Evolutionary conservation across 53 echinoderm and acorn worm genomes (phyloP).

Genomic region (Zoroaster sp.): DNA sequence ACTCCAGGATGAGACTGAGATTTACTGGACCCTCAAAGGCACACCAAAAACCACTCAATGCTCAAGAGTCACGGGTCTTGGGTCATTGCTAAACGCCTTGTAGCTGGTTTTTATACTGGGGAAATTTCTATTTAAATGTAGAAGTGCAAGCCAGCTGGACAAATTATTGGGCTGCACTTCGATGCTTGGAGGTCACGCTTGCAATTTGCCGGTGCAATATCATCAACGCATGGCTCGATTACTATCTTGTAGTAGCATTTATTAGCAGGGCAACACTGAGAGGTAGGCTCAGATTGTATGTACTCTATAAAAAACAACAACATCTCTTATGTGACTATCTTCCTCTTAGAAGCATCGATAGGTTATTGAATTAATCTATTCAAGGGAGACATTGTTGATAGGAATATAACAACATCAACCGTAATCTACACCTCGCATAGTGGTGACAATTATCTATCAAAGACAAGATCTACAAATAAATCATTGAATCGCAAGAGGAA

Average conservation of each 20-base stretch:
- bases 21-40: neutral
- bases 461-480: no score
- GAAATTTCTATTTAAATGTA: slow-evolving; percentile 13
- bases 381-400: no score
- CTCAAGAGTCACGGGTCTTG: neutral
- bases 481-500: no score
- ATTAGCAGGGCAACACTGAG: no score
- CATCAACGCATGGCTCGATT: neutral
- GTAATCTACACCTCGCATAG: no score
- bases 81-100: neutral
- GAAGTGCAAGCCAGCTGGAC: slow-evolving; percentile 8
- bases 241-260: neutral
- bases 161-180: slow-evolving; percentile 3
- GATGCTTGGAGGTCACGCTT: slow-evolving; percentile 1
- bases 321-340: neutral
- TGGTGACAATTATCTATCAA: no score
- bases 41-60: neutral
- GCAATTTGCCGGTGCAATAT: neutral
- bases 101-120: neutral
- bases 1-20: neutral
- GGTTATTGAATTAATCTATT: neutral
- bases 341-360: neutral
- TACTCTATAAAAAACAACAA: neutral
- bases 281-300: neutral
- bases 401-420: no score